Evolutionary conservation across 1,140 invertebrate species (phyloP).

Genomic region (Papilio aristodemus): DNA sequence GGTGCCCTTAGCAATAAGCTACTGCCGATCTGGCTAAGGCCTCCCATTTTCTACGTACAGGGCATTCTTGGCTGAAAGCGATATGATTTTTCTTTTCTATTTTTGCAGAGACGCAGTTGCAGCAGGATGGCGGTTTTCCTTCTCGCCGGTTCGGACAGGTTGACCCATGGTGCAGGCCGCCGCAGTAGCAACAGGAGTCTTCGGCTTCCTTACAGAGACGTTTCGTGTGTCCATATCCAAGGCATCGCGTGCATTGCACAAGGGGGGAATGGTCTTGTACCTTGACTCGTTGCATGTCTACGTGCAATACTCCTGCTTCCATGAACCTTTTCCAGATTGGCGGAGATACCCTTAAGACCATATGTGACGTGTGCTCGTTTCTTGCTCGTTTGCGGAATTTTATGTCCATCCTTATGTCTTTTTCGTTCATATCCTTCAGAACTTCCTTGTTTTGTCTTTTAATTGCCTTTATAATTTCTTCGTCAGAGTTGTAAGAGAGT

Average conservation of each 20-base stretch:
- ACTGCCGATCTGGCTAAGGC: neutral
- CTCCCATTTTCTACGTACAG: constrained; percentile 15
- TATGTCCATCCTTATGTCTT: constrained; percentile 26
- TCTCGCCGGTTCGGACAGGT: constrained; percentile 9
- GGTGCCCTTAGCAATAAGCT: constrained; percentile 8
- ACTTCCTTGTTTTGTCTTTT: constrained; percentile 34
- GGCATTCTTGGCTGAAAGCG: constrained; percentile 13
- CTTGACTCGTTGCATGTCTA: neutral
- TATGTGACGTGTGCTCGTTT: constrained; percentile 34
- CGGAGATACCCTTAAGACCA: constrained; percentile 32
- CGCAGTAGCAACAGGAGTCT: constrained; percentile 29
- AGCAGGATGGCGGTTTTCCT: constrained; percentile 1
- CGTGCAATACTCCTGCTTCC: neutral
- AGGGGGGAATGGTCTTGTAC: constrained; percentile 4
- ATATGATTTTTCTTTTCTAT: neutral
- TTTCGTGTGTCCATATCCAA: constrained; percentile 31
- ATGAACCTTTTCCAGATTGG: constrained; percentile 31
- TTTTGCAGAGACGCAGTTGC: neutral
- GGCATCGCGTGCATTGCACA: neutral
- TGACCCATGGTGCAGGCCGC: constrained; percentile 7
- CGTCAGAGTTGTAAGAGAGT: constrained; percentile 28
- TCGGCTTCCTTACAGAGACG: constrained; percentile 8
- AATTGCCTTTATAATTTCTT: constrained; percentile 36
- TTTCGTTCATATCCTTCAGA: constrained; percentile 12
- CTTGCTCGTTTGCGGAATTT: constrained; percentile 35